A percentile compares a stretch with the other conserved stretches of the same genome.
These are phyloP conservation scores for Nomada goodeniana DNA, from an alignment of 2,888 invertebrate genomes.

Conservation along the genomic window DNA sequence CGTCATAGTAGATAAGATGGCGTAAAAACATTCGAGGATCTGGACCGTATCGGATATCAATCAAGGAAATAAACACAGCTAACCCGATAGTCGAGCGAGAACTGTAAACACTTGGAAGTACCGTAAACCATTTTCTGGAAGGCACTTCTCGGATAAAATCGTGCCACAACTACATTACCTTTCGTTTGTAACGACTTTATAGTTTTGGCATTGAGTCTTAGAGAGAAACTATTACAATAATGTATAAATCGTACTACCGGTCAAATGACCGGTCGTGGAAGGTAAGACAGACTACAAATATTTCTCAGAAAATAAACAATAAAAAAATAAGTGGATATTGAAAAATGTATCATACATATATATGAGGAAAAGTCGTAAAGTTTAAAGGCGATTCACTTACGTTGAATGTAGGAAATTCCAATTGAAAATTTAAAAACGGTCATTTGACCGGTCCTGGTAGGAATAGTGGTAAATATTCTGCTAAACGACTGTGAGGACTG, in stretches of 20 bases:
- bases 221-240: neutral
- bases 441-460: no score
- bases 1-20: slow-evolving; percentile 41
- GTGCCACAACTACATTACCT: slow-evolving; percentile 40
- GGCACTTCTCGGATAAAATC: slow-evolving; percentile 44
- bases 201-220: slow-evolving; percentile 34
- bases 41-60: slow-evolving; percentile 36
- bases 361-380: slow-evolving; percentile 2
- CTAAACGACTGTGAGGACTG: no score
- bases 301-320: slow-evolving; percentile 33
- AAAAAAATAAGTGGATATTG: slow-evolving; percentile 24
- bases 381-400: neutral
- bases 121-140: slow-evolving; percentile 42
- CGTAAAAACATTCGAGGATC: slow-evolving; percentile 27
- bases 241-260: slow-evolving; percentile 18
- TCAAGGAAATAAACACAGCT: slow-evolving; percentile 39
- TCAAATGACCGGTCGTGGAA: slow-evolving; percentile 33
- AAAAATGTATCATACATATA: slow-evolving; percentile 5
- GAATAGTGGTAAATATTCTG: no score
- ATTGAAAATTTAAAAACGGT: no score
- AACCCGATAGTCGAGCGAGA: neutral
- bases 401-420: no score
- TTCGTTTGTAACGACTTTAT: slow-evolving; percentile 37
- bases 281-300: slow-evolving; percentile 37
- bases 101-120: slow-evolving; percentile 38